phyloP scores from a whole-genome alignment of 2,888 invertebrate species.

The Bedellia somnulentella region DNA sequence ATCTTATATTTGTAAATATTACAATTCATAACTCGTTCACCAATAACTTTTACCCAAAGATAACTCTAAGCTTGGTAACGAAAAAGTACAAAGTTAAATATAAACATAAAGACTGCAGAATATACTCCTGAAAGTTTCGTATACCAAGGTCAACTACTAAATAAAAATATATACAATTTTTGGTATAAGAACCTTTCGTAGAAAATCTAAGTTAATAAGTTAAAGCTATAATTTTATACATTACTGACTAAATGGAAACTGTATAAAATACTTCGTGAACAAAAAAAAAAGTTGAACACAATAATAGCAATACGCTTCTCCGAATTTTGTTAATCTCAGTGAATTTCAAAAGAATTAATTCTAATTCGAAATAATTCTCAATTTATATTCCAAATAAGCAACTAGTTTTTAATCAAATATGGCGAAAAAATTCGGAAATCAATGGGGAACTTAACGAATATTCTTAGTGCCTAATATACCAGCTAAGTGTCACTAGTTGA shows the following conservation, averaged over 20 bases:
- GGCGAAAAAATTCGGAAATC: not conserved
- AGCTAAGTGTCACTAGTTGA: too few species aligned
- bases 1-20: slow-evolving; percentile 23
- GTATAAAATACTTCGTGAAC: too few species aligned
- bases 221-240: slow-evolving; percentile 52
- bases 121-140: slow-evolving; percentile 36
- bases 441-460: too few species aligned
- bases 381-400: too few species aligned
- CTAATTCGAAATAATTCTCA: too few species aligned
- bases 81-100: slow-evolving; percentile 23
- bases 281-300: too few species aligned
- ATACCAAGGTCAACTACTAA: slow-evolving; percentile 45
- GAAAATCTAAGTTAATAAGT: slow-evolving; percentile 26
- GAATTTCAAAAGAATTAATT: too few species aligned
- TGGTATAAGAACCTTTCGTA: slow-evolving; percentile 48
- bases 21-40: slow-evolving; percentile 26
- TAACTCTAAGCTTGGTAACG: slow-evolving; percentile 31
- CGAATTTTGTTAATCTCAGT: too few species aligned
- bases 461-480: too few species aligned
- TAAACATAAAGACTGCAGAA: slow-evolving; percentile 34
- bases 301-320: too few species aligned
- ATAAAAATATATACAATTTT: slow-evolving; percentile 49
- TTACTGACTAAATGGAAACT: slow-evolving; percentile 37
- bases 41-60: not conserved
- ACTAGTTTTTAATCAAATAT: not conserved